These are phyloP conservation scores for Leucophenga maculata DNA, from an alignment of 2,888 invertebrate genomes.

Conservation along the genomic window DNA sequence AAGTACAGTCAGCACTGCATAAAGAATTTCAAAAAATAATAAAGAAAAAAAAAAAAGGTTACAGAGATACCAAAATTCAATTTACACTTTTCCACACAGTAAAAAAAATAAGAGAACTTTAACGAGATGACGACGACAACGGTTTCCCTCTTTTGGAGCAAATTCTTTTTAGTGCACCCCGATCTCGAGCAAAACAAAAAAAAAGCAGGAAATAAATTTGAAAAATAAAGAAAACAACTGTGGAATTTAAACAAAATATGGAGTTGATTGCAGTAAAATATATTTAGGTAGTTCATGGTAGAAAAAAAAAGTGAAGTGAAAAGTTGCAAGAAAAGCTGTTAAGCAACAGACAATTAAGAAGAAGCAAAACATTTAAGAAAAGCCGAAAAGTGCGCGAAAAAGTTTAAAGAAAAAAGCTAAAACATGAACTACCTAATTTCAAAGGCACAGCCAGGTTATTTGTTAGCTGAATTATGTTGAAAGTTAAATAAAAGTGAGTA, in stretches of 20 bases:
- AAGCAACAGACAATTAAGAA: no score
- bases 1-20: not conserved
- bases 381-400: no score
- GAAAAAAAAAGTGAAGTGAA: no score
- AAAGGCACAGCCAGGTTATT: not conserved
- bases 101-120: not conserved
- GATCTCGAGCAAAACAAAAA: constrained; percentile 3
- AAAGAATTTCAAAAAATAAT: no score
- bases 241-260: not conserved
- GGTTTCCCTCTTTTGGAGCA: constrained; percentile 15
- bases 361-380: no score
- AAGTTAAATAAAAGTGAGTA: not conserved
- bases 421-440: no score
- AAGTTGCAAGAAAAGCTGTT: no score
- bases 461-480: not conserved
- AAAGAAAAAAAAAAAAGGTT: not conserved
- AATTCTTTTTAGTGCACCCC: constrained; percentile 22
- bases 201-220: no score
- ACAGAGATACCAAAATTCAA: not conserved
- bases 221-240: not conserved
- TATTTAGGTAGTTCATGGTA: no score
- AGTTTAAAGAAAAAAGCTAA: no score
- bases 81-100: constrained; percentile 11
- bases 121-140: not conserved
- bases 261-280: not conserved